Percentiles rank a stretch among this genome's conserved stretches.
phyloP scores from a whole-genome alignment of 1,140 invertebrate species.

The Metopolophium dirhodum region DNA sequence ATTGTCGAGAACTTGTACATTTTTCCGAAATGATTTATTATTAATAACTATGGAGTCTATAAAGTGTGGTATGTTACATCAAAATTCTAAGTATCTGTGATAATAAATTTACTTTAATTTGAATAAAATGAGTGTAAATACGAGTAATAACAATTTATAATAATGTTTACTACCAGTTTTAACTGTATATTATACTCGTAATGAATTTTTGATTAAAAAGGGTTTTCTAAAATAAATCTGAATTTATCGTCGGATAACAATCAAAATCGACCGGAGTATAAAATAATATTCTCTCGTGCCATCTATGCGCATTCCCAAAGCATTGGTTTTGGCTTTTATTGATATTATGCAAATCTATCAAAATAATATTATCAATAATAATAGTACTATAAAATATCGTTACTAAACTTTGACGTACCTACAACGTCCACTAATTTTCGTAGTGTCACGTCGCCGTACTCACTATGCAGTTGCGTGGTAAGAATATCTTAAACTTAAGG shows the following conservation, averaged over 20 bases:
- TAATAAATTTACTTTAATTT: not conserved
- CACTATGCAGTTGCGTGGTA: too few relatives aligned
- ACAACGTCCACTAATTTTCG: not conserved
- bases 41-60: not conserved
- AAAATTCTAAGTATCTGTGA: not conserved
- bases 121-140: not conserved
- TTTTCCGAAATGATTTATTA: not conserved
- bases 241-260: not conserved
- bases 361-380: not conserved
- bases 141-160: not conserved
- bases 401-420: not conserved
- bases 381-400: not conserved
- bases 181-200: not conserved
- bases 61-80: not conserved
- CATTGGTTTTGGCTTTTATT: not conserved
- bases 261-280: not conserved
- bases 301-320: not conserved
- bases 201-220: not conserved
- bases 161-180: not conserved
- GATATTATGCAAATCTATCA: not conserved
- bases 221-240: not conserved
- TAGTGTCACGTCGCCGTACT: not conserved
- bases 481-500: too few relatives aligned
- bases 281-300: not conserved
- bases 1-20: not conserved